phyloP scores from a whole-genome alignment of 1,140 invertebrate species.

The Notospermus geniculatus region DNA sequence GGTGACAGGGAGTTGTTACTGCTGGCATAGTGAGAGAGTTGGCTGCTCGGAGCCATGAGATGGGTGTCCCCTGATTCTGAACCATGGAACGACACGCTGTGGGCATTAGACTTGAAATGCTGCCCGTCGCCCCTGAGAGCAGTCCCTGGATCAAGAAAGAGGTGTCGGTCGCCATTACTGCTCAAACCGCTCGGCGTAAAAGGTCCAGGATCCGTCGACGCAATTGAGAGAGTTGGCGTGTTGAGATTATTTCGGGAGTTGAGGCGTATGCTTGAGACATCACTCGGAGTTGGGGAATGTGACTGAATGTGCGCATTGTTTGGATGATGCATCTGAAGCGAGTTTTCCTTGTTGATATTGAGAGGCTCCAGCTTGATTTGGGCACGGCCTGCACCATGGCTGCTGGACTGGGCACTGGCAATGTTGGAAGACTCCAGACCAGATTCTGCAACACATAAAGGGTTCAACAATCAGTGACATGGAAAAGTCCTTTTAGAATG shows the following conservation, averaged over 20 bases:
- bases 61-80: slow-evolving; percentile 19
- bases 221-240: slow-evolving; percentile 32
- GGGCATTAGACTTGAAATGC: slow-evolving; percentile 25
- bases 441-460: slow-evolving; percentile 3
- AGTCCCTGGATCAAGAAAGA: slow-evolving; percentile 40
- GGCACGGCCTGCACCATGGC: slow-evolving; percentile 8
- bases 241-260: slow-evolving; percentile 27
- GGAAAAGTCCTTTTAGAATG: too few relatives aligned
- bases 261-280: slow-evolving; percentile 45
- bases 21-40: slow-evolving; percentile 14
- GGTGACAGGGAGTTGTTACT: slow-evolving; percentile 41
- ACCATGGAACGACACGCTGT: slow-evolving; percentile 33
- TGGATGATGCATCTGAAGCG: slow-evolving; percentile 24
- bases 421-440: slow-evolving; percentile 17
- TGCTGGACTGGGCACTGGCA: slow-evolving; percentile 8
- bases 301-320: slow-evolving; percentile 37
- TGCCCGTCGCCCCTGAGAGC: slow-evolving; percentile 34
- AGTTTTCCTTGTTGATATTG: slow-evolving; percentile 14
- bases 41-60: background rate
- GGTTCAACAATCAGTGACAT: too few relatives aligned
- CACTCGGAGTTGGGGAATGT: slow-evolving; percentile 49
- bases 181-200: slow-evolving; percentile 24
- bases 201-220: slow-evolving; percentile 19
- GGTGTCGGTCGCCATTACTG: slow-evolving; percentile 31
- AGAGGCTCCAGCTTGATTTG: slow-evolving; percentile 16